phyloP scores from a whole-genome alignment of 2,113 vertebrate genomes.

The Eonycteris spelaea region DNA sequence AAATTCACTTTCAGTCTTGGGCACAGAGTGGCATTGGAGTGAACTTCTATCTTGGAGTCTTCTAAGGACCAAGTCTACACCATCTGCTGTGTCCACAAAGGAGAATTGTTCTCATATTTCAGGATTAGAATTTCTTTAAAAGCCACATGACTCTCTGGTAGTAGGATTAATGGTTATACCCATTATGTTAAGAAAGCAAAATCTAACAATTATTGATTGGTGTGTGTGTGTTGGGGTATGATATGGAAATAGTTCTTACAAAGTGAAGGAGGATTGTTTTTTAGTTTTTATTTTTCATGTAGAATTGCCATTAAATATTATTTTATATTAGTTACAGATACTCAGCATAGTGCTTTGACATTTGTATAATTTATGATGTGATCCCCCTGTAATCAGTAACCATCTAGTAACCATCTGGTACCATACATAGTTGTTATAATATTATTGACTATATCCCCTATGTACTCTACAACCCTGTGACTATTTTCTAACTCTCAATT shows the following conservation, averaged over 20 bases:
- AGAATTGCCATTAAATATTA: too few species aligned
- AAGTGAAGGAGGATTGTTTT: background rate
- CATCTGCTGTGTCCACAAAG: background rate
- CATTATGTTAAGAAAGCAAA: background rate
- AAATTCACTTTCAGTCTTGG: background rate
- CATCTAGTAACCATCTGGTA: too few species aligned
- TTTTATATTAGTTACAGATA: too few species aligned
- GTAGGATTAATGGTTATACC: background rate
- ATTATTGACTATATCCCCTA: too few species aligned
- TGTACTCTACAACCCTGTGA: too few species aligned
- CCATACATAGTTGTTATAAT: too few species aligned
- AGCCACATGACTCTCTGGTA: too few species aligned
- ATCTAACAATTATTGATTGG: background rate
- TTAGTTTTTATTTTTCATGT: too few species aligned
- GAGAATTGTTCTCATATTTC: background rate
- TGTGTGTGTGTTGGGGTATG: background rate
- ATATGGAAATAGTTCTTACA: fast-evolving
- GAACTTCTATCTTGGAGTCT: background rate
- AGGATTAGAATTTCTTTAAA: background rate
- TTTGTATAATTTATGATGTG: too few species aligned
- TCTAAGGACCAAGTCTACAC: background rate
- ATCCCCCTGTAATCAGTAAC: too few species aligned
- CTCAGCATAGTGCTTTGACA: too few species aligned
- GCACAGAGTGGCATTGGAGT: background rate
- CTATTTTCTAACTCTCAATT: too few species aligned